Base-by-base conservation (phyloP, 2,888 invertebrate species). In the Volucella bombylans region DNA sequence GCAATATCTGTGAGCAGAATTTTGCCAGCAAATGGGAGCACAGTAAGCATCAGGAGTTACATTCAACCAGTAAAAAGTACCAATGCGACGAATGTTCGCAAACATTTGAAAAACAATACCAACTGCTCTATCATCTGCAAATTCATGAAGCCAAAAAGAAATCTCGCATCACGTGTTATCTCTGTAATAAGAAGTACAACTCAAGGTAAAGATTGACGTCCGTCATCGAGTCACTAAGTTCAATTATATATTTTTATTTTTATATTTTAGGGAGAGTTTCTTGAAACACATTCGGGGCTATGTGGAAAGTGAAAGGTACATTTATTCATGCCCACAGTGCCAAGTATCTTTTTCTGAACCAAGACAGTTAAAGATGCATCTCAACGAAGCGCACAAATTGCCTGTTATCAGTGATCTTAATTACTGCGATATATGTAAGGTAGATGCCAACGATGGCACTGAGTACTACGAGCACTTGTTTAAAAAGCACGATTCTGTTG, bases 381-480 rank as follows among this genome's bases (percentile, higher is more conserved):
- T 87, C 1, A 72, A 69, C 39, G 73, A 82, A 54, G 50, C 10
- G 39, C 87, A 87, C 39, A 68, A 72, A 43, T 55, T 85, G n/a
- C 31, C 62, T 52, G 41, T 69, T 31, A 79, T 79, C 11, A 68
- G 76, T 18, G 76, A 68, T 9, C 54, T 87, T 11, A 86, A 87
- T 43, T 68, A 71, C 50, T 87, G 87, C 64, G 87, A 87, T 72
- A 64, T 68, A 50, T 87, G 86, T 54, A 47, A 67, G 52, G 0
- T 76, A 2, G 45, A 69, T 23, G 82, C 9, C 9, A 11, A 23
- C 39, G 52, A 82, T 43, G 47, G 55, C 14, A 71, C 59, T 12
- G 65, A 79, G 49, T 86, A 82, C 62, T 79, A 82, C 39, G 54
- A 77, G 41, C 87, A 87, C 38, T 76, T 86, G 31, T 74, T 86